phyloP scores from a whole-genome alignment of 2,888 invertebrate species.

The Drosophila quinaria region DNA sequence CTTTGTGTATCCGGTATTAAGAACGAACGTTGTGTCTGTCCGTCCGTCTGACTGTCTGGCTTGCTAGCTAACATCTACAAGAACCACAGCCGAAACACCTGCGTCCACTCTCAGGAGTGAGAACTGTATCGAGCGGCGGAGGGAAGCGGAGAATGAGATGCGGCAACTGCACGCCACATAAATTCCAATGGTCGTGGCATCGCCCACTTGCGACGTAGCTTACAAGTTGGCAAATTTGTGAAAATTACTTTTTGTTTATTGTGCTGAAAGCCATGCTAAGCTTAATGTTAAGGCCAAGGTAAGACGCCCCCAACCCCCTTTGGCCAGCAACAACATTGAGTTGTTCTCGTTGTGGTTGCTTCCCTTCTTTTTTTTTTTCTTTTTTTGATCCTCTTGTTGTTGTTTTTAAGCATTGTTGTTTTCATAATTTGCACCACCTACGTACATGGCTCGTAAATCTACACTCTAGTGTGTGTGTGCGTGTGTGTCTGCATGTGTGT shows the following conservation, averaged over 20 bases:
- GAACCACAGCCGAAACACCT: slow-evolving; percentile 71
- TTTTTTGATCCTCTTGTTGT: slow-evolving; percentile 39
- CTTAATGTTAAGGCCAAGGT: slow-evolving; percentile 74
- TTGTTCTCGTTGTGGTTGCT: slow-evolving; percentile 57
- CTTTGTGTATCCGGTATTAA: slow-evolving; percentile 76
- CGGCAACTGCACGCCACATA: slow-evolving; percentile 80
- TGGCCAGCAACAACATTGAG: slow-evolving; percentile 67
- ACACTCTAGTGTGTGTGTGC: slow-evolving; percentile 43
- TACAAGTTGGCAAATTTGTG: slow-evolving; percentile 85
- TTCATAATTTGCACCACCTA: slow-evolving; percentile 79
- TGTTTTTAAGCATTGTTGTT: slow-evolving; percentile 61
- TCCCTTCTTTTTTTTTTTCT: slow-evolving; percentile 22
- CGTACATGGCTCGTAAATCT: slow-evolving; percentile 77
- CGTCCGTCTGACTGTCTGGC: slow-evolving; percentile 19
- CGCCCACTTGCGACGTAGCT: slow-evolving; percentile 75
- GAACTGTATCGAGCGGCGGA: not conserved
- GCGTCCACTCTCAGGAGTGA: slow-evolving; percentile 76
- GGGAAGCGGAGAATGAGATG: not conserved
- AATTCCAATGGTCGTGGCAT: slow-evolving; percentile 78
- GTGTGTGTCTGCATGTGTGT: slow-evolving; percentile 11
- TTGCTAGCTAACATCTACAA: slow-evolving; percentile 50
- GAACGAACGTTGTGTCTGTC: slow-evolving; percentile 68
- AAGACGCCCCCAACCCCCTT: slow-evolving; percentile 22
- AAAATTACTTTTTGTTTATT: slow-evolving; percentile 84
- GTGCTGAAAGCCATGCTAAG: slow-evolving; percentile 78